A percentile compares a stretch with the other conserved stretches of the same genome.
phyloP scores from a whole-genome alignment of 2,797 vertebrate species.

The Craterocephalus amniculus region DNA sequence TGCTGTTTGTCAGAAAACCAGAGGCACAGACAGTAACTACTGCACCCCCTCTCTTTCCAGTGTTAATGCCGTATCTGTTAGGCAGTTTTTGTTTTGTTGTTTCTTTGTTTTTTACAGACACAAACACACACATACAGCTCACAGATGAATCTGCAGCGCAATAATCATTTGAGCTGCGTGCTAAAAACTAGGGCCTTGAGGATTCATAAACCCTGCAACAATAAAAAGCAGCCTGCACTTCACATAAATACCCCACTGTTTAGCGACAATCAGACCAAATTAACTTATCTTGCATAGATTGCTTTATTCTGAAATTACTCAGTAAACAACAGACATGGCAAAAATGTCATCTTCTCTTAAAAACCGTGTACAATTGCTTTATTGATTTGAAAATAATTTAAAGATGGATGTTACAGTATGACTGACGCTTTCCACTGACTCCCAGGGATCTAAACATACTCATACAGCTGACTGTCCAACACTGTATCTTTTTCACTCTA shows the following conservation, averaged over 20 bases:
- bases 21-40: constrained; percentile 59
- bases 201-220: constrained; percentile 50
- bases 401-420: background rate
- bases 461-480: background rate
- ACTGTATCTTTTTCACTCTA: constrained; percentile 4
- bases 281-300: constrained; percentile 29
- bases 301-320: constrained; percentile 38
- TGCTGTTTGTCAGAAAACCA: constrained; percentile 62
- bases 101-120: constrained; percentile 2
- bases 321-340: background rate
- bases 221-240: constrained; percentile 48
- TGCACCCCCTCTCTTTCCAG: constrained; percentile 39
- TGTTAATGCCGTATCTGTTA: constrained; percentile 31
- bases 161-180: constrained; percentile 37
- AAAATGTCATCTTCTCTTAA: too few relatives aligned
- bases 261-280: constrained; percentile 41
- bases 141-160: constrained; percentile 15
- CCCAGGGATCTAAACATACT: background rate
- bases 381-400: background rate
- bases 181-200: constrained; percentile 37
- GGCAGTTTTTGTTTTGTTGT: background rate
- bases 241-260: constrained; percentile 50
- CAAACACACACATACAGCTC: constrained; percentile 26
- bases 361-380: too few relatives aligned
- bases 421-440: background rate